Conservation (phyloP, 2,797 vertebrate genomes). For the Acomys russatus region DNA sequence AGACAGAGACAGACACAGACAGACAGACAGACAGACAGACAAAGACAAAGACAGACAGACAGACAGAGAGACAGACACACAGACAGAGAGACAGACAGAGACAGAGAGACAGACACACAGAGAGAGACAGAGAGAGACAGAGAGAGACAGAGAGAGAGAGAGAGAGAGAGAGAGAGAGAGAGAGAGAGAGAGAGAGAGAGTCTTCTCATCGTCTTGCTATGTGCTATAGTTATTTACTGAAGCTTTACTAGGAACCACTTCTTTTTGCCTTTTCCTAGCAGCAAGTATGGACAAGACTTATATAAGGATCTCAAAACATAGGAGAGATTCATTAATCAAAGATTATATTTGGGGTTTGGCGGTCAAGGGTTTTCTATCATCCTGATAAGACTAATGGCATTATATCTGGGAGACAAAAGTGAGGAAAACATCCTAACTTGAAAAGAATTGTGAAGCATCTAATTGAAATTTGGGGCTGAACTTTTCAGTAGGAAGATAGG, state of each 20-base stretch:
- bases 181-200: not conserved
- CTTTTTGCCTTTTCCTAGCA: not conserved
- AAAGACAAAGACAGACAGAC: no score
- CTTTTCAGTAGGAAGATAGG: slow-evolving; percentile 54
- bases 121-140: not conserved
- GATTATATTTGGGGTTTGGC: slow-evolving; percentile 32
- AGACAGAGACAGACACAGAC: not conserved
- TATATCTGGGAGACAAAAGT: not conserved
- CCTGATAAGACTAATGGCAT: not conserved
- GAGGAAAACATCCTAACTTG: not conserved
- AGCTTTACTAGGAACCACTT: not conserved
- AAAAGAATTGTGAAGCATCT: not conserved
- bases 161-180: no score
- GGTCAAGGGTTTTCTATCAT: not conserved
- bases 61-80: no score
- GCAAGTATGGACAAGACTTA: not conserved
- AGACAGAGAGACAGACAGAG: not conserved
- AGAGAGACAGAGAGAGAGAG: no score
- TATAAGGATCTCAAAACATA: not conserved
- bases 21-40: no score
- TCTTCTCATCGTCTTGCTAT: not conserved
- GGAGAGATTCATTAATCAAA: slow-evolving; percentile 3
- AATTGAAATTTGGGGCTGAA: not conserved
- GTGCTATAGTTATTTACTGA: not conserved
- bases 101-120: not conserved